A percentile compares a stretch with the other conserved stretches of the same genome.
These are phyloP conservation scores for Thera britannica DNA, from an alignment of 2,888 invertebrate species.

Conservation along the genomic window DNA sequence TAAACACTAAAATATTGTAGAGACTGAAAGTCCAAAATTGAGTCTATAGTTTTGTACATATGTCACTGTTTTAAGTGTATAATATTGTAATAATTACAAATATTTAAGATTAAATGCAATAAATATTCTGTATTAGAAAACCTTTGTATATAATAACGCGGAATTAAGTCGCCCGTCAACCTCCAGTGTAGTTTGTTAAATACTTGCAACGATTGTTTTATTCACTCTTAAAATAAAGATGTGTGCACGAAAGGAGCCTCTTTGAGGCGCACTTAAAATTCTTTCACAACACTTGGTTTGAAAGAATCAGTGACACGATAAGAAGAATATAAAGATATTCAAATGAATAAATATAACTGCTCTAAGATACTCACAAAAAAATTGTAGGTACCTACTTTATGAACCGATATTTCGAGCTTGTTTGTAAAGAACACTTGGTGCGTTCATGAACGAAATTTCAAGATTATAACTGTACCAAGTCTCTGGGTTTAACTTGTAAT, in stretches of 20 bases:
- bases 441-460: constrained; percentile 6
- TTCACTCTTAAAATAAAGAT: constrained; percentile 14
- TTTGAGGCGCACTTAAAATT: no score
- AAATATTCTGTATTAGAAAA: constrained; percentile 80
- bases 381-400: constrained; percentile 10
- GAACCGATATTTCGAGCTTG: constrained; percentile 13
- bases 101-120: constrained; percentile 81
- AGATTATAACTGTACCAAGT: constrained; percentile 13
- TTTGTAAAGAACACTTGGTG: constrained; percentile 10
- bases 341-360: constrained; percentile 14
- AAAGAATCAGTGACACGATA: no score
- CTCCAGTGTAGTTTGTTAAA: constrained; percentile 54
- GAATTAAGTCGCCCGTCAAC: constrained; percentile 60
- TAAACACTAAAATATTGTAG: constrained; percentile 74
- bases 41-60: constrained; percentile 84
- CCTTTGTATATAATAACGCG: constrained; percentile 71
- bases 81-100: constrained; percentile 74
- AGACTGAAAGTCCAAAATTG: constrained; percentile 84
- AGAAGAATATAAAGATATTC: constrained; percentile 6
- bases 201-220: constrained; percentile 48
- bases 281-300: no score
- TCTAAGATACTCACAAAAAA: constrained; percentile 6
- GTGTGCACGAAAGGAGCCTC: no score
- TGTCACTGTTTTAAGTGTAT: constrained; percentile 81
- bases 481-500: constrained; percentile 17